Conservation (phyloP, 2,888 invertebrate species). For the Conistra vaccinii region DNA sequence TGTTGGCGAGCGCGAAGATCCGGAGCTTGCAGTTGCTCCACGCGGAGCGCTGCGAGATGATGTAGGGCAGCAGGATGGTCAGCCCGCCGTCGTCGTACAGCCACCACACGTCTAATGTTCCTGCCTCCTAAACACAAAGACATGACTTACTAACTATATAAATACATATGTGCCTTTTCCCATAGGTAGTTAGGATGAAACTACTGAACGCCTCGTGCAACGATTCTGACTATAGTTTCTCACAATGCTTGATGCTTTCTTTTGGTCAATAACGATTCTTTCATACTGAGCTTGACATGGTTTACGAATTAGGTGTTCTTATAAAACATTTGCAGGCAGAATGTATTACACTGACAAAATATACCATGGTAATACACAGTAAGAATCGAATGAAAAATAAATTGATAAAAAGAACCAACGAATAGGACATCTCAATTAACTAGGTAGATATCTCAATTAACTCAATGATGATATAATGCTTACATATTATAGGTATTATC, state of each 20-base stretch:
- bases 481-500: background rate
- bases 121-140: slow-evolving; percentile 90
- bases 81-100: slow-evolving; percentile 97
- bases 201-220: background rate
- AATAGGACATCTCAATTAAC: background rate
- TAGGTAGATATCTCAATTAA: background rate
- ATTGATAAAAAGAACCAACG: too few species aligned
- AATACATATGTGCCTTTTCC: background rate
- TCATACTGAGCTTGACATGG: background rate
- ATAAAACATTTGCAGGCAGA: background rate
- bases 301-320: background rate
- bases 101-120: slow-evolving; percentile 98
- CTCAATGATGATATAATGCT: background rate
- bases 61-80: slow-evolving; percentile 96
- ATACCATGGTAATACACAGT: background rate
- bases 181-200: too few species aligned
- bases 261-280: background rate
- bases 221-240: background rate
- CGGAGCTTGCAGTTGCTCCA: slow-evolving; percentile 95
- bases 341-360: background rate
- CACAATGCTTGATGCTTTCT: background rate
- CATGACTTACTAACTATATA: background rate
- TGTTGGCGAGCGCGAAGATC: slow-evolving; percentile 96
- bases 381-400: background rate
- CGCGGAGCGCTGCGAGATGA: slow-evolving; percentile 94